Base-by-base conservation (phyloP, 2,113 vertebrate species). In the Larimichthys polyactis region DNA sequence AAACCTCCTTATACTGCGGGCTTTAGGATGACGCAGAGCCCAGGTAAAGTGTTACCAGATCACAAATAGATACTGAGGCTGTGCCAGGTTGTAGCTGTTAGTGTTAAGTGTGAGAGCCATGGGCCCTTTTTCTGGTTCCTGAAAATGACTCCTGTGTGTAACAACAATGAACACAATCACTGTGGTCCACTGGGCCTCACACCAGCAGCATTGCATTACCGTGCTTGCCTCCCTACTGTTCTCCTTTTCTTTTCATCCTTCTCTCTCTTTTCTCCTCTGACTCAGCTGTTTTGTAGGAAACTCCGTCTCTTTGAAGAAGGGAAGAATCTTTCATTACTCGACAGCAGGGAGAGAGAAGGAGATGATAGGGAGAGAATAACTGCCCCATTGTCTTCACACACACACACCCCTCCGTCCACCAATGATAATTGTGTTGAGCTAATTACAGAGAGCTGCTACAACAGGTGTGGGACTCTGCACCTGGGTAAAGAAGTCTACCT, bases 261-360 rank as follows among this genome's bases (percentile, higher is more conserved):
- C 83, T 75, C 89, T 75, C 89, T 91, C 86, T 91, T 91, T 87
- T 91, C 90, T 91, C 78, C 83, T 92, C 94, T 95, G 94, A 96
- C 95, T 96, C 95, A 95, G 95, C 95, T 90, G 88, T 95, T 95
- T 94, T 90, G 93, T 90, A 94, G 94, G 94, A 95, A 95, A 93
- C 93, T 91, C 84, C 88, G 82, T 91, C 82, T 82, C 93, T 95
- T 96, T 96, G 95, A 95, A 96, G 95, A 94, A 79, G 74, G 91
- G 88, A 92, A 93, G 90, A 93, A 95, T 95, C 95, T 95, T 94
- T 95, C 95, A 96, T 96, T 96, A 95, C 92, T 92, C 81, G 81
- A 91, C 90, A 94, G 87, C 90, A 79, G 85, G 79, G 88, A 89
- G 90, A 87, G 85, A 87, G 90, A 85, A 92, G 89, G 89, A 92